phyloP scores from a whole-genome alignment of 2,797 vertebrate species.

The Tokudaia muenninki region DNA sequence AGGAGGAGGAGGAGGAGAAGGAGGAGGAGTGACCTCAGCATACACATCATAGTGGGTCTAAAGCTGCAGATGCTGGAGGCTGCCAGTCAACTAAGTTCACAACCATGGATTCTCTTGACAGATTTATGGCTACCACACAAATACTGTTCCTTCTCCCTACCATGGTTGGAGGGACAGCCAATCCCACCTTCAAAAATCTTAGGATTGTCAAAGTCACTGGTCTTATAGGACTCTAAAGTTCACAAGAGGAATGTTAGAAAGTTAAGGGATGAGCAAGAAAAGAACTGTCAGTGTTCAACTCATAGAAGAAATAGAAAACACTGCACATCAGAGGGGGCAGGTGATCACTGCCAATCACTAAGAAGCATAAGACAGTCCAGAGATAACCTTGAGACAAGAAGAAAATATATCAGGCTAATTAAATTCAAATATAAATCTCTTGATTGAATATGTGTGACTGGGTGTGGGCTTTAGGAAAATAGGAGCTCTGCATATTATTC shows the following conservation, averaged over 20 bases:
- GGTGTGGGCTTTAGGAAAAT: conserved; percentile 1
- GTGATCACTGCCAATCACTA: neutral
- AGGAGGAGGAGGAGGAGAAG: no score
- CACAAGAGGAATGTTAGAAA: neutral
- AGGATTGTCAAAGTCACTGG: neutral
- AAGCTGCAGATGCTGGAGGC: neutral
- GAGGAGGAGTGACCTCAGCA: neutral
- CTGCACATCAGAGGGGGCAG: neutral
- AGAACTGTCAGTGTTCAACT: neutral
- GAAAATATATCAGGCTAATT: neutral
- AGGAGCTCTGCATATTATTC: neutral
- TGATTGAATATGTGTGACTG: neutral
- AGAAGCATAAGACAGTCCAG: neutral
- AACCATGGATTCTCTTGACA: neutral
- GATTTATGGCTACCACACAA: neutral
- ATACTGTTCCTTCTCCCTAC: neutral
- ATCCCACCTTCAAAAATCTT: conserved; percentile 27
- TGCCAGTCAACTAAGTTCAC: neutral
- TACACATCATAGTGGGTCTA: neutral
- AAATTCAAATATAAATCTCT: neutral
- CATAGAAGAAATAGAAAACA: neutral
- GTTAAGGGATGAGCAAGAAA: conserved; percentile 24
- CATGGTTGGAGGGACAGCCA: neutral
- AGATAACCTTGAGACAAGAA: neutral
- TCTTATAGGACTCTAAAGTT: neutral